Conservation (phyloP, 2,888 invertebrate genomes). For the Drosophila barbarae region DNA sequence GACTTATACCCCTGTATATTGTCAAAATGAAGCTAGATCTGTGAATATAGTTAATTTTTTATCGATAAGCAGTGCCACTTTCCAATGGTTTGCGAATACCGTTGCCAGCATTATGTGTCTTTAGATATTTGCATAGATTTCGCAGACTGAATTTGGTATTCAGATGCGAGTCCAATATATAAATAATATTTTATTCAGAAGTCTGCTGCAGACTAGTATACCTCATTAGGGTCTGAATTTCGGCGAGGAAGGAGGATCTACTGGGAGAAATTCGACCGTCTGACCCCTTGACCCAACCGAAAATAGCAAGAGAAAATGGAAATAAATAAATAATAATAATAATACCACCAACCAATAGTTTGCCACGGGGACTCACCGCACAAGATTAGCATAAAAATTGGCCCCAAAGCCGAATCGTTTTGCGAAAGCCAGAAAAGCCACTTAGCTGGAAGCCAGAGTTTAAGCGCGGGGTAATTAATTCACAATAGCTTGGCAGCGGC, state of each 20-base stretch:
- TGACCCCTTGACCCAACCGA: slow-evolving; percentile 32
- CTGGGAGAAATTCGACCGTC: slow-evolving; percentile 31
- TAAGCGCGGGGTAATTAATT: slow-evolving; percentile 29
- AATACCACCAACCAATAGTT: slow-evolving; percentile 21
- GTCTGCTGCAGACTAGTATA: slow-evolving; percentile 6
- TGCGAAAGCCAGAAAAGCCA: slow-evolving; percentile 30
- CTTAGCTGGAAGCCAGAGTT: slow-evolving; percentile 32
- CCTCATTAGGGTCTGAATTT: slow-evolving; percentile 11
- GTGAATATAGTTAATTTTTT: background rate
- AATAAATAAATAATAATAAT: slow-evolving; percentile 23
- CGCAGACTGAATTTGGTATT: slow-evolving; percentile 27
- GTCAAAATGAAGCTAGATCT: background rate
- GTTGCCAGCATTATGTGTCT: slow-evolving; percentile 9
- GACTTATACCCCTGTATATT: background rate
- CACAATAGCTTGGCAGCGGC: slow-evolving; percentile 25
- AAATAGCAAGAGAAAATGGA: slow-evolving; percentile 16
- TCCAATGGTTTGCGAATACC: slow-evolving; percentile 14
- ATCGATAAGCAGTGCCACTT: slow-evolving; percentile 5
- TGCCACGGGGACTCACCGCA: slow-evolving; percentile 50
- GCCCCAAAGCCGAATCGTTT: slow-evolving; percentile 39
- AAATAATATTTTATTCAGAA: slow-evolving; percentile 24
- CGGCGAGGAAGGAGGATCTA: slow-evolving; percentile 13
- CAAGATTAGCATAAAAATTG: slow-evolving; percentile 63
- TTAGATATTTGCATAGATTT: slow-evolving; percentile 27
- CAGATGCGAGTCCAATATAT: background rate